A percentile compares a stretch with the other conserved stretches of the same genome.
phyloP scores from a whole-genome alignment of 2,113 vertebrate species.

The Siniperca chuatsi region DNA sequence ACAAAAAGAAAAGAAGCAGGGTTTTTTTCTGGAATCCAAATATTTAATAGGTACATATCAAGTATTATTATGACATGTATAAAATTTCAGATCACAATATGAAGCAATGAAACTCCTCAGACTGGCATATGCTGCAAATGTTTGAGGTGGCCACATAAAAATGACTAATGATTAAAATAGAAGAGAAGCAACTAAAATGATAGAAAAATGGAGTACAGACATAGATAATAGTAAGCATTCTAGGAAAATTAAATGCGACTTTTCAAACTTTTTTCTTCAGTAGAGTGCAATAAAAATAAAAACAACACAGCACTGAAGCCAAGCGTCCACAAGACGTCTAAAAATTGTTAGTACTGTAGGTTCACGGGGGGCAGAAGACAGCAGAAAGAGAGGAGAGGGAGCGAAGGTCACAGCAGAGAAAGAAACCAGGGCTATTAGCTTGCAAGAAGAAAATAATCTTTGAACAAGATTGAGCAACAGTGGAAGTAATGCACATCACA shows the following conservation, averaged over 20 bases:
- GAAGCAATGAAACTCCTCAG: slow-evolving; percentile 92
- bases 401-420: slow-evolving; percentile 88
- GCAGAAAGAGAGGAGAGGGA: slow-evolving; percentile 74
- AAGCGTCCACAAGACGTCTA: slow-evolving; percentile 95
- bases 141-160: slow-evolving; percentile 89
- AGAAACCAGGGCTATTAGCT: slow-evolving; percentile 84
- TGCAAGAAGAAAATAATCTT: slow-evolving; percentile 81
- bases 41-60: slow-evolving; percentile 99
- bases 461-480: slow-evolving; percentile 84
- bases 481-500: slow-evolving; percentile 89
- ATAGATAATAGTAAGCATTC: slow-evolving; percentile 80
- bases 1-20: slow-evolving; percentile 26
- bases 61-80: slow-evolving; percentile 98
- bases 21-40: slow-evolving; percentile 93
- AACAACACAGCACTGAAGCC: slow-evolving; percentile 94
- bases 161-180: slow-evolving; percentile 90
- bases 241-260: slow-evolving; percentile 87
- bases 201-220: slow-evolving; percentile 83
- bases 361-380: slow-evolving; percentile 84
- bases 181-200: slow-evolving; percentile 88
- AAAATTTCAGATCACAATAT: slow-evolving; percentile 99
- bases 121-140: slow-evolving; percentile 87
- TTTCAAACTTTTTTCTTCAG: slow-evolving; percentile 75
- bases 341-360: slow-evolving; percentile 94
- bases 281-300: slow-evolving; percentile 90